Conservation (phyloP, 2,797 vertebrate species). For the Lithobates pipiens region DNA sequence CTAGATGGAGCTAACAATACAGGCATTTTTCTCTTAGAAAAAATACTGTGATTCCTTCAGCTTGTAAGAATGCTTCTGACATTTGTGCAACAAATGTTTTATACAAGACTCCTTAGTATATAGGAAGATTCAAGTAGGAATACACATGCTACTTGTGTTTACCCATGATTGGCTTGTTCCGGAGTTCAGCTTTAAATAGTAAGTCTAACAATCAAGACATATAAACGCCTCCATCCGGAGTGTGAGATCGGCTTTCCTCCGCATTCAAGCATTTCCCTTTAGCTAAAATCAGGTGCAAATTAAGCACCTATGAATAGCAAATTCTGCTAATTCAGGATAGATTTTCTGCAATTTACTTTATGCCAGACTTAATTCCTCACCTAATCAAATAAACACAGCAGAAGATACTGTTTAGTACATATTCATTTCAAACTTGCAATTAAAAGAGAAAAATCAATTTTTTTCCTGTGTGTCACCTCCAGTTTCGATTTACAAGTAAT, state of each 20-base stretch:
- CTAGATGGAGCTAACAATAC: too few relatives aligned
- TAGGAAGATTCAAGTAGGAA: too few relatives aligned
- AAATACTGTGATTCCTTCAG: too few relatives aligned
- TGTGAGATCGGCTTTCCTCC: not conserved
- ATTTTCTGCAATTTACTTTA: conserved; percentile 6
- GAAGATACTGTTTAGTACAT: not conserved
- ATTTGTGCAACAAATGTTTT: too few relatives aligned
- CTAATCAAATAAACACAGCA: conserved; percentile 28
- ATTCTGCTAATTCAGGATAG: not conserved
- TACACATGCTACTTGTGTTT: too few relatives aligned
- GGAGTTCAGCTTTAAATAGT: too few relatives aligned
- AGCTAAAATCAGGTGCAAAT: not conserved
- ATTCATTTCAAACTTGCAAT: conserved; percentile 9
- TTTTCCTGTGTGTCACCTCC: not conserved
- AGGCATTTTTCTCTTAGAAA: too few relatives aligned
- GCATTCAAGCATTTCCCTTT: not conserved
- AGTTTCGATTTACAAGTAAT: conserved; percentile 10
- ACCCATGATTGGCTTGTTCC: too few relatives aligned
- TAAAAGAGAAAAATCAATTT: conserved; percentile 9
- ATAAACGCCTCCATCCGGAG: too few relatives aligned
- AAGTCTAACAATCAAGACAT: too few relatives aligned
- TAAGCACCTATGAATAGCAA: not conserved
- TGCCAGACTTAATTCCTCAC: not conserved
- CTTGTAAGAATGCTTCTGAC: too few relatives aligned
- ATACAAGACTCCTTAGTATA: too few relatives aligned